Evolutionary conservation across 2,113 vertebrate genomes (phyloP).

Genomic region (Elephantulus edwardii): DNA sequence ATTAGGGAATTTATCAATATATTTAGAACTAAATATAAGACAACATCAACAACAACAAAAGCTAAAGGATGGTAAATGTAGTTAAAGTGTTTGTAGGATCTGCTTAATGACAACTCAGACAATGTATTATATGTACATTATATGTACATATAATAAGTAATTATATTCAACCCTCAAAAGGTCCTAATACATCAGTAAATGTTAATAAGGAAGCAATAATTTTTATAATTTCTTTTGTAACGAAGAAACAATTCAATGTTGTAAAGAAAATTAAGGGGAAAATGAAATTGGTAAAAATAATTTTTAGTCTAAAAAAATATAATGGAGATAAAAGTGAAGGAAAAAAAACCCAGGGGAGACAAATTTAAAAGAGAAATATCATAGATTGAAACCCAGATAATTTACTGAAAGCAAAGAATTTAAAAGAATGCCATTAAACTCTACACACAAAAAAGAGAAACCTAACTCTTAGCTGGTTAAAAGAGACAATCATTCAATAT

Average conservation of each 20-base stretch:
- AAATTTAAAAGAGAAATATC: background rate
- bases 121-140: background rate
- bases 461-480: background rate
- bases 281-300: background rate
- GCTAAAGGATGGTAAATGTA: background rate
- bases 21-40: conserved; percentile 3
- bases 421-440: background rate
- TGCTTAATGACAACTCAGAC: background rate
- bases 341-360: background rate
- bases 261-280: background rate
- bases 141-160: too few species aligned
- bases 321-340: background rate
- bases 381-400: background rate
- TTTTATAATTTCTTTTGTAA: background rate
- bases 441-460: background rate
- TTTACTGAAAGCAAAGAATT: background rate
- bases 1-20: background rate
- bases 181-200: background rate
- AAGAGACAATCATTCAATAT: background rate
- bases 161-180: background rate
- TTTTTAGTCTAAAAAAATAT: background rate
- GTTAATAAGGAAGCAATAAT: background rate
- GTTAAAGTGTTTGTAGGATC: background rate
- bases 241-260: background rate
- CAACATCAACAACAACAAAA: background rate